Evolutionary conservation across 2,888 invertebrate genomes (phyloP).

Genomic region (Chamaedrilus cognettii): DNA sequence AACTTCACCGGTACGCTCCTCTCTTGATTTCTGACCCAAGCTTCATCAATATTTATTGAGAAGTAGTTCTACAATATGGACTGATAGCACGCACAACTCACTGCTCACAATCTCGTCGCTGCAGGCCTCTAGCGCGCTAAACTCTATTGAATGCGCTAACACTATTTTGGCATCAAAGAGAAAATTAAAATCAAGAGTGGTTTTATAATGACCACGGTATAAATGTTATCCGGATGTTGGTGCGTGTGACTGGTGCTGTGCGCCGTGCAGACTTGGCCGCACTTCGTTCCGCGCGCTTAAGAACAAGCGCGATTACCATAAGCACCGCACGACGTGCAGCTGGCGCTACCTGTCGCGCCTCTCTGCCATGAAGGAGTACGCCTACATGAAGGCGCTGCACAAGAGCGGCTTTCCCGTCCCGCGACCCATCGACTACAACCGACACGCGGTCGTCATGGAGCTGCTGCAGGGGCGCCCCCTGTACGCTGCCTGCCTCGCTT

Average conservation of each 20-base stretch:
- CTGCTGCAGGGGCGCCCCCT: conserved; percentile 64
- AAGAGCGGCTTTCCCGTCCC: conserved; percentile 94
- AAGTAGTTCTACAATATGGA: too few relatives aligned
- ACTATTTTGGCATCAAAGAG: neutral
- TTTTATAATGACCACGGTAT: neutral
- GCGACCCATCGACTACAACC: conserved; percentile 87
- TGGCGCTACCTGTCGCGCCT: conserved; percentile 97
- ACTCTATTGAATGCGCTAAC: too few relatives aligned
- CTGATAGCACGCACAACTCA: too few relatives aligned
- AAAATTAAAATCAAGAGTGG: neutral
- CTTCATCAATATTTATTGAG: too few relatives aligned
- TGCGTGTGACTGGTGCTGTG: neutral
- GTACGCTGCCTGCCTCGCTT: too few relatives aligned
- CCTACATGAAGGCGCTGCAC: conserved; percentile 93
- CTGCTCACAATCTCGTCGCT: too few relatives aligned
- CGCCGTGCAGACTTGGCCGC: conserved; percentile 74
- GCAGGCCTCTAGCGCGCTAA: too few relatives aligned
- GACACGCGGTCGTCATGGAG: conserved; percentile 96
- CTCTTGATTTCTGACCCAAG: neutral
- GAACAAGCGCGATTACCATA: conserved; percentile 95
- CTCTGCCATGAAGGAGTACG: conserved; percentile 96
- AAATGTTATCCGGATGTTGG: neutral
- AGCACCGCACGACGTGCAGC: conserved; percentile 80
- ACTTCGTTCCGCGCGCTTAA: conserved; percentile 96
- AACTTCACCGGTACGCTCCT: conserved; percentile 68